Evolutionary conservation across 2,888 invertebrate species (phyloP), one percentile per base, ranked within the genome.

Genomic region (Trisateles emortualis): DNA sequence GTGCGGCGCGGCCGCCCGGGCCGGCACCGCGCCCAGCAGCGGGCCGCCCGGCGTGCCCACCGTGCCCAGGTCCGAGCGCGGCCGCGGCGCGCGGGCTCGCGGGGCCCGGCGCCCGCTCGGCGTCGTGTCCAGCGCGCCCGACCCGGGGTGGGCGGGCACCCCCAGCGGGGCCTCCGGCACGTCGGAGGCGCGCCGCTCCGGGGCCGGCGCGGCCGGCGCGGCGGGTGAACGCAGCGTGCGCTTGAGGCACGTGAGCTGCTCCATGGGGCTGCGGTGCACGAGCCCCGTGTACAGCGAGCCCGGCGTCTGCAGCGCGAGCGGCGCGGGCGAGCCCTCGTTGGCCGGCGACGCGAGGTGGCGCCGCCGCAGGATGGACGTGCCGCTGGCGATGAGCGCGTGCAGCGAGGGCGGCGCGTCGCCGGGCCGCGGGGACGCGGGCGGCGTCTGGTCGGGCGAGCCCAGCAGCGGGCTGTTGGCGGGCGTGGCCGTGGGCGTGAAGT

Each of bases 391-490:
- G 52, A 94, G 86, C 45, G 93, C 90, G 77, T 93, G 92, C 19
- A 94, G 83, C 11, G 93, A 92, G 29, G 93, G 93, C 1, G 92
- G 90, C 2, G 88, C 86, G 67, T 86, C 89, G 49, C 89, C 97
- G 95, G 76, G 98, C 80, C 94, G 97, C 94, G 94, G 93, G 0
- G 95, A 87, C 13, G 88, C 68, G 1, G 90, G 90, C 11, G 93
- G 95, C 13, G 95, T 86, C 9, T 78, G 56, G 86, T 74, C 95
- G 1, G 93, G 95, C 24, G 95, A 91, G 33, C 95, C 94, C 30
- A 92, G 86, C 70, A 96, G 95, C 0, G 97, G 97, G 78, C 97
- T 97, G 84, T 98, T 98, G 78, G 96, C 96, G 1, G 98, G 98
- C 4, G 98, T 98, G 5, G 97, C 97, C 0, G 97, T 97, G 2